Evolutionary conservation across 2,888 invertebrate genomes (phyloP).

Genomic region (Nomada goodeniana): DNA sequence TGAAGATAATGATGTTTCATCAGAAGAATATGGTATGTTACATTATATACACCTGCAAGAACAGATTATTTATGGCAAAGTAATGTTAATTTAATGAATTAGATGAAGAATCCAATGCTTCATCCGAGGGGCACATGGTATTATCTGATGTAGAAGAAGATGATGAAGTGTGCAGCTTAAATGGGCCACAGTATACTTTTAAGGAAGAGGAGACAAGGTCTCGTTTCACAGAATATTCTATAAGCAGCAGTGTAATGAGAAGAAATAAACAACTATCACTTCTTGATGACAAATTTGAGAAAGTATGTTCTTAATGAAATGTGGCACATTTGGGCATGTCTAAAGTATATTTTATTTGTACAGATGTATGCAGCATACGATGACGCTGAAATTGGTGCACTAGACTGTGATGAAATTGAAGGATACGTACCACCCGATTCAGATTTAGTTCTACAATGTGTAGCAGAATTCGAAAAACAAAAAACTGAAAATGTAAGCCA

Average conservation of each 20-base stretch:
- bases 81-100: conserved; percentile 84
- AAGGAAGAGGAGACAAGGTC: conserved; percentile 92
- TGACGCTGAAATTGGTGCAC: conserved; percentile 94
- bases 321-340: neutral
- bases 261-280: conserved; percentile 93
- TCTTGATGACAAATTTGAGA: conserved; percentile 95
- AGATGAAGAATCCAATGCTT: conserved; percentile 82
- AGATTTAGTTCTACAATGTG: conserved; percentile 89
- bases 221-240: conserved; percentile 96
- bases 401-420: conserved; percentile 96
- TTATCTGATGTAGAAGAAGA: conserved; percentile 82
- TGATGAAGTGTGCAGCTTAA: conserved; percentile 84
- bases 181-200: conserved; percentile 84
- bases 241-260: conserved; percentile 95
- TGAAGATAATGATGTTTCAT: conserved; percentile 80
- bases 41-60: neutral
- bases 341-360: conserved; percentile 62
- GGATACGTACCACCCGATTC: conserved; percentile 90
- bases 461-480: conserved; percentile 90
- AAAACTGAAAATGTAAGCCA: conserved; percentile 81
- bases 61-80: conserved; percentile 1
- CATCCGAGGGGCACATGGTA: conserved; percentile 72
- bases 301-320: conserved; percentile 85
- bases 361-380: conserved; percentile 93
- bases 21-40: conserved; percentile 74